phyloP scores from a whole-genome alignment of 2,113 vertebrate species.

The Galeopterus variegatus region DNA sequence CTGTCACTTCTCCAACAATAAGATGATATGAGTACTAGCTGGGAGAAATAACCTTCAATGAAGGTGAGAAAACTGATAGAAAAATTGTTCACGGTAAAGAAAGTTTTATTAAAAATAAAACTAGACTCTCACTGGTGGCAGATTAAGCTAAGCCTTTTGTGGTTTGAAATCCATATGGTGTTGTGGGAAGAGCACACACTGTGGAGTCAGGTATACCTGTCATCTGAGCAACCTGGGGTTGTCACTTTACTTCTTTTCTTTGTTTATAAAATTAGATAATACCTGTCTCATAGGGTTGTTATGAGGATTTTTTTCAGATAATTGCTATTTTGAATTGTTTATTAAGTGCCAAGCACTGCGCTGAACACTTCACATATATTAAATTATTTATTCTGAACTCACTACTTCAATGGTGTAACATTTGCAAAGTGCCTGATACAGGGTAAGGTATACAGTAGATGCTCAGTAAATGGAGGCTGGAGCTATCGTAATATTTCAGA shows the following conservation, averaged over 20 bases:
- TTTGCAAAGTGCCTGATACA: not conserved
- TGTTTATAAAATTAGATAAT: not conserved
- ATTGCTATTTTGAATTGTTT: not conserved
- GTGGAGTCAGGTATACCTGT: slow-evolving; percentile 12
- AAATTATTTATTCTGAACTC: not conserved
- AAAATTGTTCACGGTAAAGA: not conserved
- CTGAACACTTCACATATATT: not conserved
- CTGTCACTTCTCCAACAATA: not conserved
- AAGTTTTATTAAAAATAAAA: slow-evolving; percentile 2
- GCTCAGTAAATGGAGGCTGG: not conserved
- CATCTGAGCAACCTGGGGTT: not conserved
- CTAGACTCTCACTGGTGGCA: not conserved
- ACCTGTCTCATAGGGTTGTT: not conserved
- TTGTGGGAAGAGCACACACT: slow-evolving; percentile 2
- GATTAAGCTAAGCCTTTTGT: slow-evolving; percentile 42
- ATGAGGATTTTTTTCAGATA: slow-evolving; percentile 6
- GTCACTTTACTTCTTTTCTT: slow-evolving; percentile 28
- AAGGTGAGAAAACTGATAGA: slow-evolving; percentile 30
- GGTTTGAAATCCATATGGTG: slow-evolving; percentile 61
- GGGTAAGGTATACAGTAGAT: not conserved
- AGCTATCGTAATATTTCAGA: not conserved
- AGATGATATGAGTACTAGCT: not conserved
- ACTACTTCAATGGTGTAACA: slow-evolving; percentile 30
- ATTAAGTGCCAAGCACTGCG: not conserved
- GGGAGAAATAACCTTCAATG: not conserved